These are phyloP conservation scores for Hippocampus comes DNA, from an alignment of 2,113 vertebrate genomes.

Conservation along the genomic window DNA sequence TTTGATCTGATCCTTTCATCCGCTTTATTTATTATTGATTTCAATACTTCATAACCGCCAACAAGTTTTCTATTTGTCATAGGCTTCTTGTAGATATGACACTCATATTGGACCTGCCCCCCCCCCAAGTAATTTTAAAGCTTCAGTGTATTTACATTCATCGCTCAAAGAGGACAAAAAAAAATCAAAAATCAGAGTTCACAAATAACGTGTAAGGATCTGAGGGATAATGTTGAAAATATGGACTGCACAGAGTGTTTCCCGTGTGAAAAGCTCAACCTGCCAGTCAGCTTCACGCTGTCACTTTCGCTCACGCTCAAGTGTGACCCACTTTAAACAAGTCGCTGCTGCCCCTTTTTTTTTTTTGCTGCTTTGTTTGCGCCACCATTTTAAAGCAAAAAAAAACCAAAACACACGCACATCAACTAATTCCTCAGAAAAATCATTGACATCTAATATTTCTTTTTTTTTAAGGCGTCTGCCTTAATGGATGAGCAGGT, in stretches of 20 bases:
- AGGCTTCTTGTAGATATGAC: too few species aligned
- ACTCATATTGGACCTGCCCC: too few species aligned
- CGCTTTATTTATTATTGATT: too few species aligned
- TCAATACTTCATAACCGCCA: too few species aligned
- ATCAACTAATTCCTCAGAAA: background rate
- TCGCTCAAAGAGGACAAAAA: background rate
- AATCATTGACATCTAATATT: background rate
- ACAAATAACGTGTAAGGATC: background rate
- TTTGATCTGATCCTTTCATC: too few species aligned
- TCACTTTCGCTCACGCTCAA: conserved; percentile 25
- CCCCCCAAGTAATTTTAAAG: background rate
- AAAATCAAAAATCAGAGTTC: background rate
- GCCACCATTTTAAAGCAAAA: conserved; percentile 7
- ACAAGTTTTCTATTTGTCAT: too few species aligned
- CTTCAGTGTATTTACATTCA: too few species aligned
- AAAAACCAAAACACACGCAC: background rate
- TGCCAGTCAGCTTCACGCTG: conserved; percentile 26
- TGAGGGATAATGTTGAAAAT: background rate
- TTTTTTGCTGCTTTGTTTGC: conserved; percentile 16
- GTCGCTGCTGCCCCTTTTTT: conserved; percentile 13
- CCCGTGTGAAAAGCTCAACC: conserved; percentile 13
- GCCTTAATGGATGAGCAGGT: conserved; percentile 3
- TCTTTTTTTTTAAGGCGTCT: background rate
- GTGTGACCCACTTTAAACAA: conserved; percentile 30
- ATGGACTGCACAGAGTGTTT: background rate